These are phyloP conservation scores for Drosophila pandora DNA, from an alignment of 1,140 invertebrate genomes.

Conservation along the genomic window DNA sequence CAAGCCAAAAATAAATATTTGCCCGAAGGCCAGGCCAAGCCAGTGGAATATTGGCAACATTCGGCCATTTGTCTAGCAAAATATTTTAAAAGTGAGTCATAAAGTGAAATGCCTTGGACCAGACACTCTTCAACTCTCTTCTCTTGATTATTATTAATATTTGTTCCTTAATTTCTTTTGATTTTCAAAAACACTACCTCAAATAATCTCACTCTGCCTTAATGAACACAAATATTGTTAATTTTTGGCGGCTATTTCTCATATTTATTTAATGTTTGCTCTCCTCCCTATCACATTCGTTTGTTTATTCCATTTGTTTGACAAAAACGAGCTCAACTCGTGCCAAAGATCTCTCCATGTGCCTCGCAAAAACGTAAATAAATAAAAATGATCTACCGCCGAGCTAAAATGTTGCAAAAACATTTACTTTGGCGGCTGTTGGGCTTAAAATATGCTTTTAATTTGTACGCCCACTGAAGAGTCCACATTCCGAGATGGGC, in stretches of 20 bases:
- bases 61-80: neutral
- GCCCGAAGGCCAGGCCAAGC: slow-evolving; percentile 8
- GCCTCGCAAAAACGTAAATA: slow-evolving; percentile 21
- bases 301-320: slow-evolving; percentile 43
- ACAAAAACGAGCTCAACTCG: slow-evolving; percentile 37
- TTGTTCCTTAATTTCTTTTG: slow-evolving; percentile 29
- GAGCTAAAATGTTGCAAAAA: slow-evolving; percentile 28
- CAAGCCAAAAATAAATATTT: neutral
- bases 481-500: slow-evolving; percentile 9
- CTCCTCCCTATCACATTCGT: slow-evolving; percentile 13
- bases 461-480: slow-evolving; percentile 8
- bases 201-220: slow-evolving; percentile 40
- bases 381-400: slow-evolving; percentile 29
- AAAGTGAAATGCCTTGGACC: slow-evolving; percentile 51
- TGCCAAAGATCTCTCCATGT: slow-evolving; percentile 23
- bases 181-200: slow-evolving; percentile 51
- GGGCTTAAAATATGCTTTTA: slow-evolving; percentile 8
- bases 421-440: slow-evolving; percentile 15
- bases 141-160: slow-evolving; percentile 50
- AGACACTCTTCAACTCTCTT: slow-evolving; percentile 30
- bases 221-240: slow-evolving; percentile 50
- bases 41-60: slow-evolving; percentile 15
- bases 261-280: neutral
- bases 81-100: slow-evolving; percentile 33
- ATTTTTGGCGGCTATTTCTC: slow-evolving; percentile 20